Evolutionary conservation across 1,140 invertebrate genomes (phyloP).

Genomic region (Notospermus geniculatus): DNA sequence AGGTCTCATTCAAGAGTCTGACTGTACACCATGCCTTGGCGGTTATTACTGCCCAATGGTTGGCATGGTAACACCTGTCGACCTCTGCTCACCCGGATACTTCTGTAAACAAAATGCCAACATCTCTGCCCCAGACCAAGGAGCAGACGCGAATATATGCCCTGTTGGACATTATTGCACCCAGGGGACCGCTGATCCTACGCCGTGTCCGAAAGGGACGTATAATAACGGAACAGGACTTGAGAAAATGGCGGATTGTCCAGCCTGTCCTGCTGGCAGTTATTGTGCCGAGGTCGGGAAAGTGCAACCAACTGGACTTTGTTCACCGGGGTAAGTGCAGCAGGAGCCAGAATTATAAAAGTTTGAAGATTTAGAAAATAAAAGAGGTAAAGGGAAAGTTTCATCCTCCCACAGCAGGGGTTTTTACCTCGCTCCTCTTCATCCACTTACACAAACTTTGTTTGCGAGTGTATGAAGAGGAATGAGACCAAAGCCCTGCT

Average conservation of each 20-base stretch:
- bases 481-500: no score
- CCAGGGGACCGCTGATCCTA: constrained; percentile 34
- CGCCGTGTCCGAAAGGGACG: constrained; percentile 41
- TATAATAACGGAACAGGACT: constrained; percentile 44
- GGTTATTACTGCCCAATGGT: constrained; percentile 46
- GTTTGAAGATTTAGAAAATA: no score
- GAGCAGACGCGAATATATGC: constrained; percentile 45
- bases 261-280: constrained; percentile 36
- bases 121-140: constrained; percentile 46
- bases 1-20: constrained; percentile 30
- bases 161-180: constrained; percentile 44
- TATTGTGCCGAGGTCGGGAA: constrained; percentile 38
- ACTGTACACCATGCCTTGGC: constrained; percentile 44
- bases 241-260: constrained; percentile 33
- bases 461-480: no score
- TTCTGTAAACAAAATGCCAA: constrained; percentile 48
- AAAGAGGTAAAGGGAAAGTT: no score
- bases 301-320: constrained; percentile 34
- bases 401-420: no score
- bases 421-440: no score
- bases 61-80: constrained; percentile 39
- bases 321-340: constrained; percentile 38
- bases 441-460: no score
- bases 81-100: constrained; percentile 46
- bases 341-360: background rate